Evolutionary conservation across 2,888 invertebrate species (phyloP).

Genomic region (Sinopyrophorus schimmeli): DNA sequence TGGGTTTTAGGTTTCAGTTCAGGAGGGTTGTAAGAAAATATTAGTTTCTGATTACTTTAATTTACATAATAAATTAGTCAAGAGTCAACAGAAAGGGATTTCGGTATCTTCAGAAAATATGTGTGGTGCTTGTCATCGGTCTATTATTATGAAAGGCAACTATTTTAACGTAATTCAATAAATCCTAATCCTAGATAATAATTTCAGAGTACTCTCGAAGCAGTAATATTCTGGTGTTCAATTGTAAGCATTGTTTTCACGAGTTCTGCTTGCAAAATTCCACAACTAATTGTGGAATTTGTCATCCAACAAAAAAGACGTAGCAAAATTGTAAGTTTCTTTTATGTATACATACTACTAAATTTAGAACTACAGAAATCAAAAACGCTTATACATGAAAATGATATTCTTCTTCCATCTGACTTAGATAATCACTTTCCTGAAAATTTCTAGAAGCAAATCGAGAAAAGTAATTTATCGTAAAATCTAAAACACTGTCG

Average conservation of each 20-base stretch:
- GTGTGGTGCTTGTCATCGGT: slow-evolving; percentile 79
- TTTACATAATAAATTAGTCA: slow-evolving; percentile 78
- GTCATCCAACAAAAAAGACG: slow-evolving; percentile 46
- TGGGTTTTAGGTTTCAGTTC: slow-evolving; percentile 70
- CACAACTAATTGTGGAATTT: slow-evolving; percentile 49
- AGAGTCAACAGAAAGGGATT: slow-evolving; percentile 77
- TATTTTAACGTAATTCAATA: slow-evolving; percentile 13
- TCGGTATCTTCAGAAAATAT: slow-evolving; percentile 73
- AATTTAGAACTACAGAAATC: not conserved
- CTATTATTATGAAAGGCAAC: slow-evolving; percentile 71
- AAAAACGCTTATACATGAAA: slow-evolving; percentile 37
- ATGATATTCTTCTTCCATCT: slow-evolving; percentile 55
- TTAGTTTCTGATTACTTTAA: slow-evolving; percentile 89
- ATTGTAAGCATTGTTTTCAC: slow-evolving; percentile 89
- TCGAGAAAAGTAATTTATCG: slow-evolving; percentile 49
- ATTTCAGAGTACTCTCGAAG: slow-evolving; percentile 67
- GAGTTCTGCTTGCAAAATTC: slow-evolving; percentile 74
- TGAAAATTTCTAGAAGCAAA: not conserved
- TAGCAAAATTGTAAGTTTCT: slow-evolving; percentile 45
- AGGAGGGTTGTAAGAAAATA: slow-evolving; percentile 88
- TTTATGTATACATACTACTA: not conserved
- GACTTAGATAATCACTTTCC: not conserved
- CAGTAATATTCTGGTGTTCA: slow-evolving; percentile 77
- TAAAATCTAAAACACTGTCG: slow-evolving; percentile 61
- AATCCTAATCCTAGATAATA: not conserved